Evolutionary conservation across 2,113 vertebrate genomes (phyloP), one percentile per base, ranked within the genome.

Genomic region (Etia nguti): DNA sequence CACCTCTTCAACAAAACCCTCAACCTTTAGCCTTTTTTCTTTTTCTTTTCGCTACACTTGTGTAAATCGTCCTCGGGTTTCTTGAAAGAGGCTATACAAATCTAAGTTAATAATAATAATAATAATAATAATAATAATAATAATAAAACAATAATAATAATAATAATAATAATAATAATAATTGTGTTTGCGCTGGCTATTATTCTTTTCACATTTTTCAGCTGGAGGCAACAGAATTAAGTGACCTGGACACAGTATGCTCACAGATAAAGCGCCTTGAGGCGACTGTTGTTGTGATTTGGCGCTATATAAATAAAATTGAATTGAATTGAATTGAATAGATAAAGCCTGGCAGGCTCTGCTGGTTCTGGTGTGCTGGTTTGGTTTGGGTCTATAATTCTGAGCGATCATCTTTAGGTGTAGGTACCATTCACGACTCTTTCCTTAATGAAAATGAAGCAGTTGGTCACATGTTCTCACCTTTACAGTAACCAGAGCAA

Each of bases 151-250:
- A 31, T 34, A 2, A 18, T 34, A 20, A 34, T 60, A 10, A 60
- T 31, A 34, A 60, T 20, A 10, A 31, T 2, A 1, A 60, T 62
- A 62, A 36, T 62, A 0, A 36, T 38, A 38, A 65, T 6, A 65
- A 8, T 20, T 38, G 34, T 13, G 34, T 38, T 34, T 38, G 34
- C 6, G 34, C 60, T 65, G 34, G 43, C 6, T 29, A 20, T 48
- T 50, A 26, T 43, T 77, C 43, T 77, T 77, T 20, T 20, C 70
- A 46, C 22, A 22, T 46, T 77, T 50, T 52, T 52, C 46, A 77
- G 73, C 26, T 8, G 4, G 3, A 31, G 24, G 26, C 26, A 20
- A 50, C 18, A 8, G n/a, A 50, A 31, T 12, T 5, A 29, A 50
- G 26, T n/a, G 24, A 75, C 6, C 15, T 4, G 10, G 68, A 29